Evolutionary conservation across 2,888 invertebrate species (phyloP).

Genomic region (Acronicta psi): DNA sequence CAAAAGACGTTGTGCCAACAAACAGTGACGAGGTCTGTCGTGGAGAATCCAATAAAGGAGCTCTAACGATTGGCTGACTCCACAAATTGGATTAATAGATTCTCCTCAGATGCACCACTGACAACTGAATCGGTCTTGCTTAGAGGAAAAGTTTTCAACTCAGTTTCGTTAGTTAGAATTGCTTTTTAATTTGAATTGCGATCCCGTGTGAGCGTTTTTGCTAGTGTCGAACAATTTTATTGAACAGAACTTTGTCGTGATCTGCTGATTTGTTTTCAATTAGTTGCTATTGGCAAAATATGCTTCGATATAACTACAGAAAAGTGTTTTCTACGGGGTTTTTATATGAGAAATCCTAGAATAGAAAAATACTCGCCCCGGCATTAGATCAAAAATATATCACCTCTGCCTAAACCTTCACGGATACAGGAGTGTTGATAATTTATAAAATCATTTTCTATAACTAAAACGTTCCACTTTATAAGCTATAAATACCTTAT

Average conservation of each 20-base stretch:
- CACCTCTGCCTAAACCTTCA: too few species aligned
- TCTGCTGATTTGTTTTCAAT: slow-evolving; percentile 7
- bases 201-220: slow-evolving; percentile 41
- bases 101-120: slow-evolving; percentile 59
- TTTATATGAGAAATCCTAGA: too few species aligned
- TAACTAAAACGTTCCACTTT: slow-evolving; percentile 6
- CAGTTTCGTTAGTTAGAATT: slow-evolving; percentile 47
- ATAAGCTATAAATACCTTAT: slow-evolving; percentile 33
- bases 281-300: not conserved
- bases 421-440: too few species aligned
- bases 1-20: slow-evolving; percentile 55
- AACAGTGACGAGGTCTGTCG: slow-evolving; percentile 54
- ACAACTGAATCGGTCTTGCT: slow-evolving; percentile 55
- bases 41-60: slow-evolving; percentile 62
- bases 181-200: slow-evolving; percentile 50
- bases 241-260: slow-evolving; percentile 19
- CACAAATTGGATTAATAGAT: slow-evolving; percentile 74
- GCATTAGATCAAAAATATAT: too few species aligned
- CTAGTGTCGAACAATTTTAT: slow-evolving; percentile 15
- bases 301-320: not conserved
- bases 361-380: too few species aligned
- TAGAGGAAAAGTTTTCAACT: slow-evolving; percentile 48
- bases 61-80: slow-evolving; percentile 63
- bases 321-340: too few species aligned
- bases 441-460: not conserved